Evolutionary conservation across 2,888 invertebrate genomes (phyloP).

Genomic region (Drosophila lutescens): DNA sequence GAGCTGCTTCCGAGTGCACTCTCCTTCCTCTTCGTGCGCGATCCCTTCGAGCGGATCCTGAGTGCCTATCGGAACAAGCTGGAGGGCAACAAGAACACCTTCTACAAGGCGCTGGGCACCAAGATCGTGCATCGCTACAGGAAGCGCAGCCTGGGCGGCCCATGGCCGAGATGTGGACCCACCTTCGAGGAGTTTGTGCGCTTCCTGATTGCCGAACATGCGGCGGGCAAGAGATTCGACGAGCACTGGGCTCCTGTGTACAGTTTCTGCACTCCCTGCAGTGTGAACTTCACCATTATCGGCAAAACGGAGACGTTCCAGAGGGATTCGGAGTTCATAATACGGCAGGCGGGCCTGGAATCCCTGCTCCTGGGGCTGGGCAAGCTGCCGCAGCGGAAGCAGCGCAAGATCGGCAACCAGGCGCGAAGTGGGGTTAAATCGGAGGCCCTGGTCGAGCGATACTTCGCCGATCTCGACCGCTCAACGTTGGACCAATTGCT

Average conservation of each 20-base stretch:
- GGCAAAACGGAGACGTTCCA: slow-evolving; percentile 88
- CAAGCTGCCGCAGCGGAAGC: slow-evolving; percentile 85
- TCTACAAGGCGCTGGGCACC: slow-evolving; percentile 88
- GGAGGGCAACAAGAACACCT: slow-evolving; percentile 88
- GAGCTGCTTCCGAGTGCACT: slow-evolving; percentile 87
- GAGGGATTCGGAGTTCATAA: slow-evolving; percentile 87
- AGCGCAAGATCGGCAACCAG: slow-evolving; percentile 85
- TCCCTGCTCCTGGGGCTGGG: slow-evolving; percentile 85
- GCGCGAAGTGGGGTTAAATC: slow-evolving; percentile 77
- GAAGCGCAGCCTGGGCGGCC: slow-evolving; percentile 48
- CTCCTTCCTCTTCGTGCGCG: slow-evolving; percentile 89
- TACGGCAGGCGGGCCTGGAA: slow-evolving; percentile 86
- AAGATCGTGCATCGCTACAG: slow-evolving; percentile 87
- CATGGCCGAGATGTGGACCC: slow-evolving; percentile 84
- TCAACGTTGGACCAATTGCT: slow-evolving; percentile 86
- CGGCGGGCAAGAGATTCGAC: slow-evolving; percentile 85
- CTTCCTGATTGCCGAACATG: slow-evolving; percentile 88
- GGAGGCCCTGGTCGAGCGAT: slow-evolving; percentile 86
- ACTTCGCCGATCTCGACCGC: slow-evolving; percentile 86
- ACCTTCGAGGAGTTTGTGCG: slow-evolving; percentile 90
- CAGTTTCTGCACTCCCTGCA: slow-evolving; percentile 88
- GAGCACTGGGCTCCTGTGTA: slow-evolving; percentile 89
- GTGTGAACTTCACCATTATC: slow-evolving; percentile 87
- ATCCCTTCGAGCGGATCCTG: slow-evolving; percentile 89
- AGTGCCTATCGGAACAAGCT: slow-evolving; percentile 91